Evolutionary conservation across 1,140 invertebrate genomes (phyloP).

Genomic region (Conus betulinus): DNA sequence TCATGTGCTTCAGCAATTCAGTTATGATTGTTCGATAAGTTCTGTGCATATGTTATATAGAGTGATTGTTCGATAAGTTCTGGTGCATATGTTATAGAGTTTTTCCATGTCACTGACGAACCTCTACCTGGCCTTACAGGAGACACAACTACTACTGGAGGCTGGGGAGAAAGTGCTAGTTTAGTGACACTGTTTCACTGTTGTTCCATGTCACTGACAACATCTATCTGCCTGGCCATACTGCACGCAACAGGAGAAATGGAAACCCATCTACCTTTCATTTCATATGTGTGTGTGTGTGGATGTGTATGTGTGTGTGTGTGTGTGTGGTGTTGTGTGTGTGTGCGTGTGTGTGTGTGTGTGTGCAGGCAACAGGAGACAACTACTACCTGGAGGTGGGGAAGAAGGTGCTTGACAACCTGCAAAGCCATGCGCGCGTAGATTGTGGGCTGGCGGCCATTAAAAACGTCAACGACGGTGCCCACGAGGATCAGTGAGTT

Average conservation of each 20-base stretch:
- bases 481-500: conserved; percentile 78
- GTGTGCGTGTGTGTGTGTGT: no score
- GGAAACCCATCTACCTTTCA: no score
- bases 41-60: no score
- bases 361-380: conserved; percentile 92
- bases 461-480: conserved; percentile 93
- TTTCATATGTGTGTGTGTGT: no score
- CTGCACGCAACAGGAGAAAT: conserved; percentile 80
- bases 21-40: no score
- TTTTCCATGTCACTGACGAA: no score
- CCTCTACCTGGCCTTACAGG: conserved; percentile 81
- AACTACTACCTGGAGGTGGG: conserved; percentile 97
- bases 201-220: conserved; percentile 93
- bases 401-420: conserved; percentile 90
- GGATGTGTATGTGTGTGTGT: no score
- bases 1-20: no score
- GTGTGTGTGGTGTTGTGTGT: no score
- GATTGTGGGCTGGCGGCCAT: conserved; percentile 97
- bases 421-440: conserved; percentile 94
- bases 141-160: conserved; percentile 97
- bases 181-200: no score
- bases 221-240: conserved; percentile 97
- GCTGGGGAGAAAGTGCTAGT: conserved; percentile 94
- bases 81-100: no score
- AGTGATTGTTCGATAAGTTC: no score